These are phyloP conservation scores for Tapirus terrestris DNA, from an alignment of 2,113 vertebrate species.

Conservation along the genomic window DNA sequence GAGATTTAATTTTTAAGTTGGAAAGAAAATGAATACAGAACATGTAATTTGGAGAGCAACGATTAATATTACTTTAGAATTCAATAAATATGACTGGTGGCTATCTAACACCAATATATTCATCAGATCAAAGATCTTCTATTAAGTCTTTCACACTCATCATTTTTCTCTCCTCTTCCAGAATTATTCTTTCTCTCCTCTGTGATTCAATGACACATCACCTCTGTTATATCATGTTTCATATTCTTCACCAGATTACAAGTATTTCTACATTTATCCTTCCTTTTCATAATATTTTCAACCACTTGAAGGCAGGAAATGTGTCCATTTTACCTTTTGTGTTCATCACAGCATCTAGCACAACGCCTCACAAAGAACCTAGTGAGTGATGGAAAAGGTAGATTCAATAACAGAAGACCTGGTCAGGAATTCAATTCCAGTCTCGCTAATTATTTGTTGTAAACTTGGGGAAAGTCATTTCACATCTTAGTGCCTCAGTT, in stretches of 20 bases:
- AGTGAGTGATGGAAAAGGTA: background rate
- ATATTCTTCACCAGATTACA: background rate
- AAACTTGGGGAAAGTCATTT: background rate
- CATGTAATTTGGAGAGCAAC: background rate
- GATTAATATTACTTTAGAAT: conserved; percentile 3
- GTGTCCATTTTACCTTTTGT: background rate
- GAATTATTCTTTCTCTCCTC: background rate
- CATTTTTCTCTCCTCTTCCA: background rate
- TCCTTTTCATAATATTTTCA: background rate
- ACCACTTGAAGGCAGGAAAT: background rate
- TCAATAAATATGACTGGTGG: background rate
- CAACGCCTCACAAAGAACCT: background rate
- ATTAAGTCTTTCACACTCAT: background rate
- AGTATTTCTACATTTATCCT: background rate
- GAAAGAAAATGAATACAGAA: background rate
- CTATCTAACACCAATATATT: background rate
- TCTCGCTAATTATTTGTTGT: background rate
- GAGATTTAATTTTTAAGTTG: conserved; percentile 20
- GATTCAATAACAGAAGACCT: background rate
- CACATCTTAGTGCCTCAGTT: background rate
- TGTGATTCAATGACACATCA: background rate
- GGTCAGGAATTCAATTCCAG: background rate
- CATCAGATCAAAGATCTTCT: background rate
- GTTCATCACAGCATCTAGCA: background rate
- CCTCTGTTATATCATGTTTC: background rate